A percentile compares a stretch with the other conserved stretches of the same genome.
Conservation (phyloP, 2,113 vertebrate species). For the Baryphthengus martii region DNA sequence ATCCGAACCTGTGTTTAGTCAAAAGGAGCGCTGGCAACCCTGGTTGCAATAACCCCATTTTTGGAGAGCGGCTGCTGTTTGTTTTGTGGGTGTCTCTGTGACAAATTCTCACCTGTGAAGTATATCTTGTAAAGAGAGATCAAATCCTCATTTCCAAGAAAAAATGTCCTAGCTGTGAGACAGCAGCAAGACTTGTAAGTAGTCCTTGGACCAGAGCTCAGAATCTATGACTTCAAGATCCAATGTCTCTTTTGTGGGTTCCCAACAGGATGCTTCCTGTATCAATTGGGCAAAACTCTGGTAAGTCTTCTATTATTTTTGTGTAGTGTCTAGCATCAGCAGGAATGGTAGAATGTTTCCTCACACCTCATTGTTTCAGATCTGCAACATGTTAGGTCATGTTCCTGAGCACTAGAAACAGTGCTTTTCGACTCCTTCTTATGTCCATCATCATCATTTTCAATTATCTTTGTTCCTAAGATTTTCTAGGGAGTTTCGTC, state of each 20-base stretch:
- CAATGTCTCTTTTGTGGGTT: background rate
- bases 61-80: too few species aligned
- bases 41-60: too few species aligned
- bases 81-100: too few species aligned
- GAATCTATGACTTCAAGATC: background rate
- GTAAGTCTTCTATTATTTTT: background rate
- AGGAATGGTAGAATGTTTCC: background rate
- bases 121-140: background rate
- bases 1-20: too few species aligned
- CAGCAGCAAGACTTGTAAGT: background rate
- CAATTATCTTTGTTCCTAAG: background rate
- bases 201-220: background rate
- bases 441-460: background rate
- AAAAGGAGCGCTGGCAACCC: too few species aligned
- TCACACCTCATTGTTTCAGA: background rate
- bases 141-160: background rate
- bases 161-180: background rate
- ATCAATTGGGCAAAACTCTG: background rate
- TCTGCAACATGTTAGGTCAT: background rate
- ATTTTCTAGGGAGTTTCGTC: background rate
- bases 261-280: fast-evolving
- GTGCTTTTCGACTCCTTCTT: background rate
- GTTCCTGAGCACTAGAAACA: background rate
- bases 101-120: background rate
- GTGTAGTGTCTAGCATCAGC: background rate